phyloP scores from a whole-genome alignment of 2,797 vertebrate species.

The Eurystomus glaucurus region DNA sequence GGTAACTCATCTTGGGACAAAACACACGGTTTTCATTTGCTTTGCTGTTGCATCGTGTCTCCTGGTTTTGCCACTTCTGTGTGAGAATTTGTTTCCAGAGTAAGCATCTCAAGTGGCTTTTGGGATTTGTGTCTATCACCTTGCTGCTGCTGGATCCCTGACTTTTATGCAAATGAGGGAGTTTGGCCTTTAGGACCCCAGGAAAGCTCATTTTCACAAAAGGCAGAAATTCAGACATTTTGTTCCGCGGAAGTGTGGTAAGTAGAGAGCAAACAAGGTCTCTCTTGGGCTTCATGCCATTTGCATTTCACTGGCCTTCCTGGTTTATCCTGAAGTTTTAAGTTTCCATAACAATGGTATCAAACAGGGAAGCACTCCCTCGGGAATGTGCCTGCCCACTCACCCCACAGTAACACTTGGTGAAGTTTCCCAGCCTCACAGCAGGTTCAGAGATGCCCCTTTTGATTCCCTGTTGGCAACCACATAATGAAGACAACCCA shows the following conservation, averaged over 20 bases:
- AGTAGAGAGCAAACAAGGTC: not conserved
- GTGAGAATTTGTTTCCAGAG: slow-evolving; percentile 4
- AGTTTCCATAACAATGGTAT: slow-evolving; percentile 34
- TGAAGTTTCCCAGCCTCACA: not conserved
- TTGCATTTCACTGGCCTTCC: slow-evolving; percentile 12
- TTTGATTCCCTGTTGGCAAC: slow-evolving; percentile 34
- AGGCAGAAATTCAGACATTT: slow-evolving; percentile 5
- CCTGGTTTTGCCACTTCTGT: not conserved
- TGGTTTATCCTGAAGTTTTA: not conserved
- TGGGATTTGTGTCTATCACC: not conserved
- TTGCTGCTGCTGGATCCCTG: not conserved
- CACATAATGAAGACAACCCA: slow-evolving; percentile 29
- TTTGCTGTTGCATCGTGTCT: not conserved
- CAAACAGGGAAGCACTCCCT: not conserved
- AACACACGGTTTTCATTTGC: not conserved
- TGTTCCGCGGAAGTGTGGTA: not conserved
- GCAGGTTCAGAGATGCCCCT: slow-evolving; percentile 26
- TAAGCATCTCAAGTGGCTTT: slow-evolving; percentile 2
- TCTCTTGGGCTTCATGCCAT: not conserved
- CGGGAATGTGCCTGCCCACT: not conserved
- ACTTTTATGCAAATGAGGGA: not conserved
- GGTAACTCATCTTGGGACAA: not conserved
- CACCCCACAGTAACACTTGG: not conserved
- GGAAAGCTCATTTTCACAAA: not conserved
- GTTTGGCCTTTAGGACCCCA: not conserved